phyloP scores from a whole-genome alignment of 2,797 vertebrate genomes.

The Chelidonichthys spinosus region DNA sequence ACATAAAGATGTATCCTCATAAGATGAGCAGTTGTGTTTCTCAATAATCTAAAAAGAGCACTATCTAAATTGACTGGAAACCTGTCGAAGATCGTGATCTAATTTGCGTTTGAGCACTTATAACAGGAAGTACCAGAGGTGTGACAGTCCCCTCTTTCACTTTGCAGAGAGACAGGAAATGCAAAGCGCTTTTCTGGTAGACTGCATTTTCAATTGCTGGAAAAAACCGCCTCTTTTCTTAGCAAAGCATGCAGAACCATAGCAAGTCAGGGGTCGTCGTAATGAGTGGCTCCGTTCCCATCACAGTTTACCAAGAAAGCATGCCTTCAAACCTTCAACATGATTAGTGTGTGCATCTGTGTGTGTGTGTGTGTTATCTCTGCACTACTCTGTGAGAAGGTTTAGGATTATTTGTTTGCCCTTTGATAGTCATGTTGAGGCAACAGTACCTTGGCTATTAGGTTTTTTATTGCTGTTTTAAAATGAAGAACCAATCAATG shows the following conservation, averaged over 20 bases:
- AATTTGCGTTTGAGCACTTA: slow-evolving; percentile 3
- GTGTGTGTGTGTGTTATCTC: slow-evolving; percentile 28
- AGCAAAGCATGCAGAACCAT: slow-evolving; percentile 47
- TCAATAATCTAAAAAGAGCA: not conserved
- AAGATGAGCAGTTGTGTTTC: not conserved
- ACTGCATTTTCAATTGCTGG: slow-evolving; percentile 31
- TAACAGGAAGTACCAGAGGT: slow-evolving; percentile 56
- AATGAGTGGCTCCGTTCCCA: slow-evolving; percentile 28
- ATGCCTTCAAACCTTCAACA: slow-evolving; percentile 24
- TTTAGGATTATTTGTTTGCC: slow-evolving; percentile 41
- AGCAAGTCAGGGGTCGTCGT: slow-evolving; percentile 45
- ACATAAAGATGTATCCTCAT: not conserved
- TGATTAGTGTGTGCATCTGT: slow-evolving; percentile 30
- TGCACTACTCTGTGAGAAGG: slow-evolving; percentile 21
- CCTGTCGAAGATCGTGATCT: slow-evolving; percentile 17
- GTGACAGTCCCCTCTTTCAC: slow-evolving; percentile 22
- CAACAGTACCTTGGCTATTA: slow-evolving; percentile 38
- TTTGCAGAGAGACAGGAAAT: slow-evolving; percentile 54
- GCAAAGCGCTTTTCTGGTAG: slow-evolving; percentile 16
- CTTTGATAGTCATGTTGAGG: slow-evolving; percentile 36
- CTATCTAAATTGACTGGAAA: not conserved
- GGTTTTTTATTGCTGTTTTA: slow-evolving; percentile 27
- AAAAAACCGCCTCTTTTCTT: slow-evolving; percentile 44
- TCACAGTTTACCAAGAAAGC: slow-evolving; percentile 19
- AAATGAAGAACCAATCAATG: slow-evolving; percentile 8